Evolutionary conservation across 2,797 vertebrate species (phyloP).

Genomic region (Lithobates sylvaticus): DNA sequence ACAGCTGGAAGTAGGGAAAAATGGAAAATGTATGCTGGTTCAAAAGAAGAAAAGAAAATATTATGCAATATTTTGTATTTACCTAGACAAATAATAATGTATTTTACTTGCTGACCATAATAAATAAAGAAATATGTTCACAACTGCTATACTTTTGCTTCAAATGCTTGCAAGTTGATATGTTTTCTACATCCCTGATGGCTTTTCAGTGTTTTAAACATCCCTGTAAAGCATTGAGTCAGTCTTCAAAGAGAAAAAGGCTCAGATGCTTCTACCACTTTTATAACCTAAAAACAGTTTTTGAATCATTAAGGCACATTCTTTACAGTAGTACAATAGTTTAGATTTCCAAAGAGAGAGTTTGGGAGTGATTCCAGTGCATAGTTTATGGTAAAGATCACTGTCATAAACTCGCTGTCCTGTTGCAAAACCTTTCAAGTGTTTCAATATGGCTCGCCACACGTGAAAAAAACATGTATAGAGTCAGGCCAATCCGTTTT

Average conservation of each 20-base stretch:
- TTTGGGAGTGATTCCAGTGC: slow-evolving; percentile 44
- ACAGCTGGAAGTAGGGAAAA: no score
- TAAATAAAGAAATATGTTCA: no score
- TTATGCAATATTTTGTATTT: no score
- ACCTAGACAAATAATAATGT: no score
- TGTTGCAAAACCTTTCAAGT: slow-evolving; percentile 43
- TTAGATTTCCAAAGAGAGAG: slow-evolving; percentile 37
- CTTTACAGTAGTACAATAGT: slow-evolving; percentile 45
- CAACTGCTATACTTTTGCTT: background rate
- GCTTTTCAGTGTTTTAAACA: slow-evolving; percentile 18
- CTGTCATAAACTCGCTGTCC: slow-evolving; percentile 46
- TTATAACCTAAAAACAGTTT: slow-evolving; percentile 10
- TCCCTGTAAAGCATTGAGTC: background rate
- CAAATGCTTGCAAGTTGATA: background rate
- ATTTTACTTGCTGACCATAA: no score
- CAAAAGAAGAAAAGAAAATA: no score
- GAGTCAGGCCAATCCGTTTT: background rate
- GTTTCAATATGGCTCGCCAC: slow-evolving; percentile 41
- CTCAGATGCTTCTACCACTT: slow-evolving; percentile 14
- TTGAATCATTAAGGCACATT: slow-evolving; percentile 34
- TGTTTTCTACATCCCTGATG: background rate
- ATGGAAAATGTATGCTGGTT: no score
- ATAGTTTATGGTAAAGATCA: slow-evolving; percentile 47
- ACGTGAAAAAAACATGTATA: slow-evolving; percentile 34
- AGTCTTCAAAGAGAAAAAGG: slow-evolving; percentile 17